Evolutionary conservation across 2,113 vertebrate genomes (phyloP).

Genomic region (Gallinago undulata): DNA sequence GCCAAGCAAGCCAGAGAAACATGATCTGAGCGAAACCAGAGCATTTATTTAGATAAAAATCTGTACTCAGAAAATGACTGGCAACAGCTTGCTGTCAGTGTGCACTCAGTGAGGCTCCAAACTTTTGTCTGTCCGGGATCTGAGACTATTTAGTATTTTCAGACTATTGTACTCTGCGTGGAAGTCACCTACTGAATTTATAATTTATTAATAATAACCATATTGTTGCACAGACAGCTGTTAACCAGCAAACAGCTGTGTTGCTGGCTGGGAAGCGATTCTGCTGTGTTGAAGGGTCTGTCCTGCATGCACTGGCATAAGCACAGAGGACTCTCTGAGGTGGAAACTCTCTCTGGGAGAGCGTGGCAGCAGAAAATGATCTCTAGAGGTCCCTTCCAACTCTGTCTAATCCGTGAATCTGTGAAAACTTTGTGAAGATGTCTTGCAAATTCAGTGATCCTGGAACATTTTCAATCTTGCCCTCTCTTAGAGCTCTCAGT

Average conservation of each 20-base stretch:
- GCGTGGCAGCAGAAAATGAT: not conserved
- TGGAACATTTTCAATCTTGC: not conserved
- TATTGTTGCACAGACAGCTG: not conserved
- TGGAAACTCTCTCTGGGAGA: not conserved
- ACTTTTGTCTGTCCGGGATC: not conserved
- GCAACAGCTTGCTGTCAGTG: not conserved
- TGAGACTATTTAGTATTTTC: not conserved
- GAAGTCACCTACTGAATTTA: not conserved
- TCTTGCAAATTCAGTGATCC: not conserved
- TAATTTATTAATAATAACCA: not conserved
- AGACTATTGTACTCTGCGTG: not conserved
- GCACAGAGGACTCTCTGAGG: not conserved
- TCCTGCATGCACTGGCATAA: fast-evolving
- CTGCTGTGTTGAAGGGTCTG: not conserved
- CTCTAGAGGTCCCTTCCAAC: too few relatives aligned
- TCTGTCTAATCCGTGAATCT: too few relatives aligned
- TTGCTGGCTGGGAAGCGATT: not conserved
- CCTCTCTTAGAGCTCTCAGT: not conserved
- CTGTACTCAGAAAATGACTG: not conserved
- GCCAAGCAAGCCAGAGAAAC: not conserved
- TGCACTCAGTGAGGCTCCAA: not conserved
- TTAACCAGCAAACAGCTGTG: not conserved
- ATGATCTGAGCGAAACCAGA: not conserved
- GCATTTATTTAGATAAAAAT: not conserved
- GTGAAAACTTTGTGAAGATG: not conserved